These are phyloP conservation scores for Osmerus mordax DNA, from an alignment of 2,113 vertebrate genomes.

Conservation along the genomic window DNA sequence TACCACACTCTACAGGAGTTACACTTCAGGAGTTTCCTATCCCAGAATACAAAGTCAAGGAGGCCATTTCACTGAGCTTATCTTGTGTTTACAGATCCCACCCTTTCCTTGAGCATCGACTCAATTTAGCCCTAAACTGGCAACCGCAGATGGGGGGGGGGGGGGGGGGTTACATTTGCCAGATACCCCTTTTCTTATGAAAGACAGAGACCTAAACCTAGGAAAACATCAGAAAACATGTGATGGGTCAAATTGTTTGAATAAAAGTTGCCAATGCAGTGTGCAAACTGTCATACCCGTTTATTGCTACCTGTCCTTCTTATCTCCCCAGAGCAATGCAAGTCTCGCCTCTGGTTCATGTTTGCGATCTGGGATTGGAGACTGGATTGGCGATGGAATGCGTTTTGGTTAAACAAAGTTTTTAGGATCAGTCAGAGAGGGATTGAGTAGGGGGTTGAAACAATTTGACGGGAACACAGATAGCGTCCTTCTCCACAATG, in stretches of 20 bases:
- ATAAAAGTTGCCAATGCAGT: too few species aligned
- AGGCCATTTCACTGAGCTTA: slow-evolving; percentile 51
- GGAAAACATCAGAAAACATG: neutral
- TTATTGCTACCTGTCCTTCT: neutral
- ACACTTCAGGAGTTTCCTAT: too few species aligned
- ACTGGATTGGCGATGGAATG: neutral
- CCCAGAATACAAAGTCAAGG: slow-evolving; percentile 22
- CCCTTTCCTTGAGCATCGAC: slow-evolving; percentile 59
- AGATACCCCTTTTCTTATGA: neutral
- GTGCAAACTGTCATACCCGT: too few species aligned
- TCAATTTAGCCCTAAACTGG: neutral
- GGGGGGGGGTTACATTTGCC: neutral
- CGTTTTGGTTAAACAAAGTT: neutral
- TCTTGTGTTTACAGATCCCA: slow-evolving; percentile 68
- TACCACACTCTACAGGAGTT: neutral
- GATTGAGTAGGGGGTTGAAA: too few species aligned
- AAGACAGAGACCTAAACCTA: neutral
- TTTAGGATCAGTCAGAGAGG: too few species aligned
- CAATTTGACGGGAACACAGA: neutral
- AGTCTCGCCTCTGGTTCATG: neutral
- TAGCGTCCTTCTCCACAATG: too few species aligned
- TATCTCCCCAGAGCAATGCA: neutral
- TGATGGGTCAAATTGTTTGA: neutral
- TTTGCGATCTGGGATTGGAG: neutral
- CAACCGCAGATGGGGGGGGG: neutral